Base-by-base conservation (phyloP, 92 coral and sea anemone genomes). In the Zoanthus sociatus region DNA sequence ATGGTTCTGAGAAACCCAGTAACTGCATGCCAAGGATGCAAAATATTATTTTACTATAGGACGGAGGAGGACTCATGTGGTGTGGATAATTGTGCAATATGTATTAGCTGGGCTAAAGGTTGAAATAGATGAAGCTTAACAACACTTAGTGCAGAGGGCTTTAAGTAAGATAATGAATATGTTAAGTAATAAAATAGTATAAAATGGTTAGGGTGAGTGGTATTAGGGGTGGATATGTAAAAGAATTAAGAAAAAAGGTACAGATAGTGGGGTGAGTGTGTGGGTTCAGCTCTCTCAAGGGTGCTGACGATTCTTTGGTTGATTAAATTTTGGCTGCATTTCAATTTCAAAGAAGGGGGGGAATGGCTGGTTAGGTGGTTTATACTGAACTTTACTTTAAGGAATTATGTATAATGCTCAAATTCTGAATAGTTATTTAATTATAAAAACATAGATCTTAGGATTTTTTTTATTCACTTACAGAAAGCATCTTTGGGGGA, bases 401-500 rank as follows among this genome's bases (percentile, higher is more conserved):
- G 54, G 54, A 50, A 50, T 1, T 50, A 50, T 50, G 54, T 50
- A 50, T 50, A 1, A 50, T 50, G 54, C 54, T 85, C 78, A 68
- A 83, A 83, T 68, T 69, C 13, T 83, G 64, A 83, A 60, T 67
- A 69, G 87, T 83, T n/a, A 63, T 73, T 37, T 44, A 84, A 32
- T 74, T 85, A 85, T 85, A 85, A 85, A 81, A 85, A 74, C 77
- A 76, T 45, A 77, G 76, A 86, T 86, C 76, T 76, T 50, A 50
- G 75, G 55, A 56, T 32, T 76, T 86, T 86, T 75, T 61, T 45
- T 61, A 76, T 86, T 48, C 76, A 77, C 75, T 61, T 81, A 60
- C 89, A 86, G 84, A 76, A 84, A 74, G 67, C 58, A 83, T 64
- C 55, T 86, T 86, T 63, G 84, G 83, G 84, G 89, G 89, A 86